These are phyloP conservation scores for Riparia riparia DNA, from an alignment of 2,113 vertebrate genomes.

Conservation along the genomic window DNA sequence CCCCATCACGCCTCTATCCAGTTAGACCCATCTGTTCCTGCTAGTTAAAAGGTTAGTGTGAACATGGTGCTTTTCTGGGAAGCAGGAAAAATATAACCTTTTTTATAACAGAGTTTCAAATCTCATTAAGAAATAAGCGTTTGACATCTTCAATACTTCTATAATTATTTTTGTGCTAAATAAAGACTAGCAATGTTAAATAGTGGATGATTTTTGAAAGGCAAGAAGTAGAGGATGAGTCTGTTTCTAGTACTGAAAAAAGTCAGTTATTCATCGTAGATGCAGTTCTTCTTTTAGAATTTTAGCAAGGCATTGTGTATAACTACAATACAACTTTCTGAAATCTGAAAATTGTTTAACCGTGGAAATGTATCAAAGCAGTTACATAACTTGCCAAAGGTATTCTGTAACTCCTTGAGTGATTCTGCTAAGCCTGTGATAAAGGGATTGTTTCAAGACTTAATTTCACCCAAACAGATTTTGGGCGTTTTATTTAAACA, in stretches of 20 bases:
- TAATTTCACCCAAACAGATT: neutral
- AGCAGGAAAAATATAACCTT: neutral
- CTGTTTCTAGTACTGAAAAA: neutral
- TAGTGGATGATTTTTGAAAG: neutral
- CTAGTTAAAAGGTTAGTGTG: constrained; percentile 18
- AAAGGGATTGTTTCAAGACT: neutral
- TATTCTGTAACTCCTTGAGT: neutral
- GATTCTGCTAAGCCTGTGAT: neutral
- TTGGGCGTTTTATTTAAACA: neutral
- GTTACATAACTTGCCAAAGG: neutral
- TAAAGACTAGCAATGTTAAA: neutral
- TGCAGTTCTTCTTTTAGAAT: neutral
- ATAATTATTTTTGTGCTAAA: neutral
- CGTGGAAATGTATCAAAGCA: neutral
- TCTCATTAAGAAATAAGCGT: neutral
- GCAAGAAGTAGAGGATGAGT: neutral
- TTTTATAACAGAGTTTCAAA: neutral
- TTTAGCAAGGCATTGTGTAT: neutral
- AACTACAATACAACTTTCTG: neutral
- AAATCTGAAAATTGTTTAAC: neutral
- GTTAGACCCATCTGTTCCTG: constrained; percentile 48
- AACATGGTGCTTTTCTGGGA: neutral
- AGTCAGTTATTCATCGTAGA: neutral
- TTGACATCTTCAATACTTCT: neutral
- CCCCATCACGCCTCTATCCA: neutral